Base-by-base conservation (phyloP, 2,113 vertebrate species). In the Elachura formosa region DNA sequence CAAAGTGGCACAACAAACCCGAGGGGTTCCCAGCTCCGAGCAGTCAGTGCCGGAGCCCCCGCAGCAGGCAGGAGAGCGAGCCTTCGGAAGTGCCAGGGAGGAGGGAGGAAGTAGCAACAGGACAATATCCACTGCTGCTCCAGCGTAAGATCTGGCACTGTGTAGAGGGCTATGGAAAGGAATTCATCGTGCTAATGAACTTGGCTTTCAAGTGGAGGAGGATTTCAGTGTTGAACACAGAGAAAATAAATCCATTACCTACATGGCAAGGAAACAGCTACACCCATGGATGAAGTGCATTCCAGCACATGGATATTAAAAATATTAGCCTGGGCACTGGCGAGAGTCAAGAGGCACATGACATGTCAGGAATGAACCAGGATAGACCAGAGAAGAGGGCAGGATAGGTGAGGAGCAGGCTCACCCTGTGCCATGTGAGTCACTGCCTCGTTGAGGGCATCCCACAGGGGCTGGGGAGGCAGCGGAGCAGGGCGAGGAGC, bases 1-100 rank as follows among this genome's bases (percentile, higher is more conserved):
- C 89, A 96, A 90, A 96, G 94, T 88, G 92, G 84, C 40, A 11
- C 48, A 96, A 96, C 95, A 96, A 96, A 93, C 62, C 41, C 41
- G 0, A 85, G 87, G 81, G 89, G 89, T 86, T 92, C 89, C 76
- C 80, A 78, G 77, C 5, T 1, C 5, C 0, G 73, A 90, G 73
- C 69, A 79, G 89, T 43, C 89, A 59, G 59, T 26, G 61, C 48
- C 0, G 10, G 80, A 81, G 69, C 61, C 64, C 73, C 79, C 0
- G 0, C 21, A 1, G 80, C 6, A 8, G 73, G 71, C 9, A 3
- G 74, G 48, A 91, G 41, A 3, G 2, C 0, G 0, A 73, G 43
- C 71, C 84, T 67, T 87, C 2, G 4, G 92, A 93, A 93, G 58
- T 23, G 52, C n/a, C 21, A 12, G 49, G 73, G 45, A 92, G 40